Conservation (phyloP, 1,140 invertebrate species). For the Lucilia sericata region DNA sequence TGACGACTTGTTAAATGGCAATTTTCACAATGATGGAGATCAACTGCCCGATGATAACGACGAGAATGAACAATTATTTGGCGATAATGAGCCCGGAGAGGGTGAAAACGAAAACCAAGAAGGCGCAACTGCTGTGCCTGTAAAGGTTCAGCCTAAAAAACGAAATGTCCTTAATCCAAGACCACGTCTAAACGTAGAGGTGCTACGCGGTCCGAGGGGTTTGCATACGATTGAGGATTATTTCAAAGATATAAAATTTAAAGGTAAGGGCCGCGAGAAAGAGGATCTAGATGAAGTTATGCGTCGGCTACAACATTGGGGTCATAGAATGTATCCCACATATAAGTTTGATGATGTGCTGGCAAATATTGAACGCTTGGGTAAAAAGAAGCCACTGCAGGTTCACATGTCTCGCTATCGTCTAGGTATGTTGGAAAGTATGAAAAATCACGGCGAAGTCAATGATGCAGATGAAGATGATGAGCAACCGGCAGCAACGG, state of each 20-base stretch:
- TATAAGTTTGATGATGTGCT: slow-evolving; percentile 88
- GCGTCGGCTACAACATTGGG: slow-evolving; percentile 91
- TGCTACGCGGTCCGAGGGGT: slow-evolving; percentile 81
- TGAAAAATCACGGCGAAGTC: slow-evolving; percentile 50
- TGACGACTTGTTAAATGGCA: slow-evolving; percentile 62
- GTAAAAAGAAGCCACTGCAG: slow-evolving; percentile 78
- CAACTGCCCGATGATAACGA: slow-evolving; percentile 34
- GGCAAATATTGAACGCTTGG: slow-evolving; percentile 83
- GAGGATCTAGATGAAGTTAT: slow-evolving; percentile 85
- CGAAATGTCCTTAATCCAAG: slow-evolving; percentile 76
- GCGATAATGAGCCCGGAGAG: slow-evolving; percentile 54
- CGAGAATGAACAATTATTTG: slow-evolving; percentile 56
- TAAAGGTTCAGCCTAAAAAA: slow-evolving; percentile 69
- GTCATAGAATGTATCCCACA: slow-evolving; percentile 89
- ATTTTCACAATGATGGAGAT: slow-evolving; percentile 58
- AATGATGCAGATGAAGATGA: slow-evolving; percentile 55
- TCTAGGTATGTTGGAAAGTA: slow-evolving; percentile 71
- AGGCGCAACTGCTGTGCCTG: slow-evolving; percentile 43
- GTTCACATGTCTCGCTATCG: slow-evolving; percentile 74
- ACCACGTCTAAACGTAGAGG: slow-evolving; percentile 78
- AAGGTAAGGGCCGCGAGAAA: slow-evolving; percentile 85
- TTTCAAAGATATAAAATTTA: slow-evolving; percentile 86
- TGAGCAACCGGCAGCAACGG: slow-evolving; percentile 57
- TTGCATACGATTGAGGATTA: slow-evolving; percentile 81
- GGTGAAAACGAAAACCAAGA: slow-evolving; percentile 48